Evolutionary conservation across 2,797 vertebrate species (phyloP).

Genomic region (Steatocranus sp.): DNA sequence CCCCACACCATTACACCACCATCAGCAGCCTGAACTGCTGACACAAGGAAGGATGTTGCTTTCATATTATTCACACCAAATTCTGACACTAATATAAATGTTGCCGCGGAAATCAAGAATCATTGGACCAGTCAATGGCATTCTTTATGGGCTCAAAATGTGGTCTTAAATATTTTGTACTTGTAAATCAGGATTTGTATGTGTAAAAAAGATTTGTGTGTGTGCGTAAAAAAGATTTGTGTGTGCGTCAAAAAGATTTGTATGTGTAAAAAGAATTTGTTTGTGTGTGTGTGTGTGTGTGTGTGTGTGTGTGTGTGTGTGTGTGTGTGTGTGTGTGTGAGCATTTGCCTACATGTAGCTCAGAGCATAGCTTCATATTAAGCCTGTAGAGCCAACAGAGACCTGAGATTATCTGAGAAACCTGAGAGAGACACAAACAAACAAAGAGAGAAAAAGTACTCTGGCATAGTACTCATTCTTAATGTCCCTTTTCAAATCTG

Average conservation of each 20-base stretch:
- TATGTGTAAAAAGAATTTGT: too few species aligned
- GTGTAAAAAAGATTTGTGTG: too few species aligned
- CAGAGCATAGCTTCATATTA: conserved; percentile 67
- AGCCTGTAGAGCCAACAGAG: conserved; percentile 77
- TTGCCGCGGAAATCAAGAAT: rapidly evolving
- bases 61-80: not conserved
- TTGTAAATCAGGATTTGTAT: too few species aligned
- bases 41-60: not conserved
- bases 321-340: not conserved
- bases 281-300: too few species aligned
- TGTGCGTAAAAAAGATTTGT: too few species aligned
- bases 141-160: too few species aligned
- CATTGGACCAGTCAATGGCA: not conserved
- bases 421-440: conserved; percentile 51
- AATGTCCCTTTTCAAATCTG: not conserved
- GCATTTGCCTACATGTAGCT: conserved; percentile 73
- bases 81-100: not conserved
- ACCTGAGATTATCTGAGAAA: conserved; percentile 63
- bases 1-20: not conserved
- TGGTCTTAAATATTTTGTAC: too few species aligned
- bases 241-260: too few species aligned
- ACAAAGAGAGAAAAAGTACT: not conserved
- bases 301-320: too few species aligned
- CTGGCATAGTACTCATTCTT: too few species aligned
- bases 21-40: not conserved